Evolutionary conservation across 2,888 invertebrate species (phyloP), one percentile per base, ranked within the genome.

Genomic region (Augiades crinisus): DNA sequence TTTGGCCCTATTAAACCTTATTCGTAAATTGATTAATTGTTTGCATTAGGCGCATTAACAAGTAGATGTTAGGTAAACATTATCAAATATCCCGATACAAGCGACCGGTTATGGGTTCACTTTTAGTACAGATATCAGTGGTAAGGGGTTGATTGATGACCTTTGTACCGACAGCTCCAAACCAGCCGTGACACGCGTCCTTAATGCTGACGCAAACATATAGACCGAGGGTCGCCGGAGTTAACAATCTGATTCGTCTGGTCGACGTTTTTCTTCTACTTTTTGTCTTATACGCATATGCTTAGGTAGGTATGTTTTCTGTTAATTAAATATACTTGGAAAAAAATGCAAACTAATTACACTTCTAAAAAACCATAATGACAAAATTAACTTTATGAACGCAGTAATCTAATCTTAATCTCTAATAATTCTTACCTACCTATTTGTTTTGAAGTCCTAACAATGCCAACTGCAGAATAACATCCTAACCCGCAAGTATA

Each of bases 71-170:
- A 12, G 10, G 27, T 27, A 1, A 8, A 7, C 4, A 30, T 2
- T 2, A 30, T 27, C 10, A 30, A 30, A 30, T n/a, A 30, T 2
- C 12, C 1, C 12, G 12, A 30, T 30, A 30, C 12, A 30, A 30
- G 10, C 10, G 12, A 12, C 30, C n/a, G n/a, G 27, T 27, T 4
- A 10, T 10, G 30, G 30, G 5, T 30, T 30, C n/a, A n/a, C 27
- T n/a, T 30, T 30, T 12, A 5, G 27, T 5, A 10, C 10, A 30
- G 30, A 12, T 12, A 19, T 31, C 63, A 65, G 64, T 62, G 60
- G 65, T 67, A 74, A 78, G 72, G 75, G 80, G 78, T 78, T 82
- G 82, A 84, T 82, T 72, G 79, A 83, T 83, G 81, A 78, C 77
- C 61, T 64, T 61, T 69, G 59, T 60, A 68, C 71, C 72, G 80